Conservation (phyloP, 2,113 vertebrate genomes). For the Parus major region DNA sequence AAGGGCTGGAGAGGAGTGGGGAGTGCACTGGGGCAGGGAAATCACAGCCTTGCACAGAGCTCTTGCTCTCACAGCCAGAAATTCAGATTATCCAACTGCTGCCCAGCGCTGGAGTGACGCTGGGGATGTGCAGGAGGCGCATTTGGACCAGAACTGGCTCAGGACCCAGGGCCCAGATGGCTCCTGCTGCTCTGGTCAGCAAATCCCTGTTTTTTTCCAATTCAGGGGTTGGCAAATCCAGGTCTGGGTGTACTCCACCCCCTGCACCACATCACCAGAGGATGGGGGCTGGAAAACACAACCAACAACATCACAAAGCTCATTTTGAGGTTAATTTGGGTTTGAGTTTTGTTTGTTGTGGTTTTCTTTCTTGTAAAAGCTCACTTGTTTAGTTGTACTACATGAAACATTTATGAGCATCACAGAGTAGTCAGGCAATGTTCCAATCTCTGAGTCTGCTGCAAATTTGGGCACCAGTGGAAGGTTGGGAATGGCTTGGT, state of each 20-base stretch:
- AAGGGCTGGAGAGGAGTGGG: background rate
- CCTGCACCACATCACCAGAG: background rate
- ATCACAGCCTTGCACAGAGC: background rate
- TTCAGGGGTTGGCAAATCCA: background rate
- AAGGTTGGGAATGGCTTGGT: background rate
- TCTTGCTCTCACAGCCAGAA: background rate
- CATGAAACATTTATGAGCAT: background rate
- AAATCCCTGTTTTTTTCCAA: background rate
- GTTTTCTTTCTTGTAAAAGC: background rate
- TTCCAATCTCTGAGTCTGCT: background rate
- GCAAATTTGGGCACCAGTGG: background rate
- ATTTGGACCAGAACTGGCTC: background rate
- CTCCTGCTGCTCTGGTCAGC: background rate
- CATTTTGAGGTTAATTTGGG: background rate
- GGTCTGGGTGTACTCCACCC: background rate
- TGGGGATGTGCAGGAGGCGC: background rate
- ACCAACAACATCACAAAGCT: background rate
- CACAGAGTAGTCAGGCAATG: background rate
- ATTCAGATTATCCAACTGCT: slow-evolving; percentile 36
- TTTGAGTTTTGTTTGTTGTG: background rate
- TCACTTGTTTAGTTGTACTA: background rate
- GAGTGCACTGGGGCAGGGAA: background rate
- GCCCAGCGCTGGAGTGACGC: background rate
- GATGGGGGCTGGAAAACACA: background rate
- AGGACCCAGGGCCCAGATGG: background rate